Conservation (phyloP, 2,888 invertebrate species). For the Anoplius nigerrimus region DNA sequence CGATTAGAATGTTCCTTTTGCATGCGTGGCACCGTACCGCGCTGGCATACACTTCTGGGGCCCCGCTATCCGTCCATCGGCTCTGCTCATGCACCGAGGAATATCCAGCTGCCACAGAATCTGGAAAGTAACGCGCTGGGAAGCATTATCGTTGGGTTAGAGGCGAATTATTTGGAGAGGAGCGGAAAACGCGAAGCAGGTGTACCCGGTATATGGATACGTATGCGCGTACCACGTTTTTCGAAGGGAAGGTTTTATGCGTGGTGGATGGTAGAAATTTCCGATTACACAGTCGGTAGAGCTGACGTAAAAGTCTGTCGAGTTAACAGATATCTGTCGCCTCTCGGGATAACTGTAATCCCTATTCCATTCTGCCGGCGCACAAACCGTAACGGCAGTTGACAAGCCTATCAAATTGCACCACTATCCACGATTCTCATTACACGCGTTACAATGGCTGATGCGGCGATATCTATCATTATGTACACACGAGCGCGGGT, state of each 20-base stretch:
- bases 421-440: conserved; percentile 65
- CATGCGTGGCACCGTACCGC: conserved; percentile 15
- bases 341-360: conserved; percentile 59
- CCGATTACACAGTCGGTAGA: background rate
- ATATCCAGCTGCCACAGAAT: too few species aligned
- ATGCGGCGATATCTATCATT: conserved; percentile 60
- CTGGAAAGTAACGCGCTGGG: too few species aligned
- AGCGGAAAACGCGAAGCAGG: too few species aligned
- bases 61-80: background rate
- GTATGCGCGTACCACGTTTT: too few species aligned
- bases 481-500: conserved; percentile 32
- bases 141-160: too few species aligned
- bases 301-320: background rate
- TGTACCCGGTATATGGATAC: too few species aligned
- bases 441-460: conserved; percentile 65
- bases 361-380: conserved; percentile 60
- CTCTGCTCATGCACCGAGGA: background rate
- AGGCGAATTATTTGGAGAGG: too few species aligned
- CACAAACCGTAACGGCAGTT: conserved; percentile 64
- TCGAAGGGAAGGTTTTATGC: too few species aligned
- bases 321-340: conserved; percentile 22
- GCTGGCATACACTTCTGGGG: conserved; percentile 10
- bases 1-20: conserved; percentile 60
- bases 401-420: conserved; percentile 69
- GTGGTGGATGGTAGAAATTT: background rate